Base-by-base conservation (phyloP, 2,888 invertebrate genomes). In the Thelaira solivaga region DNA sequence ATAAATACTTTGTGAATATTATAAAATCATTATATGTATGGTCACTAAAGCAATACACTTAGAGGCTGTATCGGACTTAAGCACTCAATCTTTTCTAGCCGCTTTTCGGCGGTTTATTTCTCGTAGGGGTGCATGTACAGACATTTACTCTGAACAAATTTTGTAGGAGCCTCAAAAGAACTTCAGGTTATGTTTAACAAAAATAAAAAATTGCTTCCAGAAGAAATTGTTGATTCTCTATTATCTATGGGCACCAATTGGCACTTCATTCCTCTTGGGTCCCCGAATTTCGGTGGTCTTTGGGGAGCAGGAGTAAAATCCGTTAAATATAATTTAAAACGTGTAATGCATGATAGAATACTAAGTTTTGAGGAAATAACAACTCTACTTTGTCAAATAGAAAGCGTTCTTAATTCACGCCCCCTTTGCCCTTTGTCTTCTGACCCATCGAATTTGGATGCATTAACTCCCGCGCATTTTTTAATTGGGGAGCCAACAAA, bases 71-170 rank as follows among this genome's bases (percentile, higher is more conserved):
- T 68, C 64, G 0, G 80, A 76, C 13, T 13, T 82, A 8, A 75
- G 76, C 7, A 51, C 79, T 4, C 47, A 51, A 7, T 75, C 73
- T 10, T 82, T 82, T 39, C 45, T 81, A 4, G 81, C 75, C 1
- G 78, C 78, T n/a, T 76, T 80, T 20, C 49, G 51, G n/a, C 43
- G 80, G 22, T 62, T 80, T 22, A 64, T 76, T 8, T 69, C 53
- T 11, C 49, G 76, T 1, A 16, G 76, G 20, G 80, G 69, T 6
- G 16, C 47, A 0, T 78, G 78, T 29, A 55, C 62, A 0, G 26
- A 61, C 8, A 11, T 80, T 8, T 78, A 68, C 59, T 78, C 72
- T 68, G 69, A 4, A 83, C 83, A 1, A 80, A 75, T 68, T 80
- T 80, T 61, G 68, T 78, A 10, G 4, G 73, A 2, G 76, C 72